Evolutionary conservation across 1,140 invertebrate genomes (phyloP).

Genomic region (Eupeodes corollae): DNA sequence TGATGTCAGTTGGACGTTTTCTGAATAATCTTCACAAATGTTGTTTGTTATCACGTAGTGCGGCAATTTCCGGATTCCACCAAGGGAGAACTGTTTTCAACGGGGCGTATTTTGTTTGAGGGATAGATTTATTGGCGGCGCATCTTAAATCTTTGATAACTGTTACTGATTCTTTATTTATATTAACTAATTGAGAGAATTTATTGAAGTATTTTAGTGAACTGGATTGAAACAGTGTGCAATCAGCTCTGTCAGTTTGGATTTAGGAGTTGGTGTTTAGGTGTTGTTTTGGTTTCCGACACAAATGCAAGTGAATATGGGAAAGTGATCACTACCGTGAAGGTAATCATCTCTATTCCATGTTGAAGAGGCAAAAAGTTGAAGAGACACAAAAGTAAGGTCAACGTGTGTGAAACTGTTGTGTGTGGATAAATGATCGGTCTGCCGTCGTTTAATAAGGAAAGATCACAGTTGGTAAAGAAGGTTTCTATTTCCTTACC

Average conservation of each 20-base stretch:
- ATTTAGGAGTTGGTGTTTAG: too few species aligned
- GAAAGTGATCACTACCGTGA: conserved; percentile 1
- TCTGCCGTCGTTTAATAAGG: too few species aligned
- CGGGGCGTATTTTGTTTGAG: background rate
- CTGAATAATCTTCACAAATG: conserved; percentile 4
- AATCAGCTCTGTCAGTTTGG: background rate
- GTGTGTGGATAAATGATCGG: too few species aligned
- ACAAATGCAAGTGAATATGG: background rate
- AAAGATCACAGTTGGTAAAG: too few species aligned
- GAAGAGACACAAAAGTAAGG: too few species aligned
- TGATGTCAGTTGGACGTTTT: background rate
- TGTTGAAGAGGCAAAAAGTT: too few species aligned
- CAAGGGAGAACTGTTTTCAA: background rate
- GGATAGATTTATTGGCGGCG: background rate
- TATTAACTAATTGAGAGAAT: background rate
- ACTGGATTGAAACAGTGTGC: background rate
- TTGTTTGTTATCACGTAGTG: conserved; percentile 6
- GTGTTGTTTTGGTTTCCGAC: too few species aligned
- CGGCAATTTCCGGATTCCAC: background rate
- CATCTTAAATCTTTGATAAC: background rate
- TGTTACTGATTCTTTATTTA: background rate
- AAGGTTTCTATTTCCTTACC: too few species aligned
- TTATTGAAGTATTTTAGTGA: background rate
- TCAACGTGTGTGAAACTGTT: too few species aligned
- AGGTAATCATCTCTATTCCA: too few species aligned